Evolutionary conservation across 2,888 invertebrate species (phyloP), one percentile per base, ranked within the genome.

Genomic region (Nycteola revayana): DNA sequence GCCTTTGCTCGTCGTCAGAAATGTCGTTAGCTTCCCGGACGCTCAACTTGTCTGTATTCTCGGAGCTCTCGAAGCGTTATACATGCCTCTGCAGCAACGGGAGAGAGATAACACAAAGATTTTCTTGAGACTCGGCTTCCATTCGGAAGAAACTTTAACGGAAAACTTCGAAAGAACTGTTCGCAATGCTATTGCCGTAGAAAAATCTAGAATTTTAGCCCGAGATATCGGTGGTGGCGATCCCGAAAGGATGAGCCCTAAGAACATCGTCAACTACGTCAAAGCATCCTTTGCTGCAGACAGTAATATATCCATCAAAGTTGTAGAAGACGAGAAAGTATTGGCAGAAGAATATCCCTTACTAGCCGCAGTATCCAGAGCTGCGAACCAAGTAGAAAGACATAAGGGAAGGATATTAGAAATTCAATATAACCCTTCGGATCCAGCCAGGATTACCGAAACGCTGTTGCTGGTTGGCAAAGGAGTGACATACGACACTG

Each of bases 171-270:
- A 90, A 23, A 86, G 91, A 28, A 75, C 94, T 1, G 81, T 93
- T 0, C 77, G 90, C 14, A 84, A 92, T 28, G 92, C 93, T 0
- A 81, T 89, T 9, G 92, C 91, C 3, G 70, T 94, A 33, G 94
- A 94, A 75, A 90, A 86, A 61, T 93, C 94, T 23, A 90, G 94
- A 89, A 91, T 80, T 1, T 53, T 81, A 0, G 57, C 85, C 0
- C 62, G 88, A 33, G 88, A 88, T 20, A 84, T 88, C 1, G 92
- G 94, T 11, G 96, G 95, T 0, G 92, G 93, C 0, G 97, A 97
- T 68, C 97, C 97, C 0, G 97, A 97, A 66, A 89, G 96, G 37
- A 97, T 97, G 97, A 90, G 95, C 0, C 94, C 97, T 0, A 92
- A 91, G 0, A 91, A 90, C 25, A 93, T 96, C 0, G 95, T 93